Base-by-base conservation (phyloP, 2,888 invertebrate species). In the Perizoma affinitatum region DNA sequence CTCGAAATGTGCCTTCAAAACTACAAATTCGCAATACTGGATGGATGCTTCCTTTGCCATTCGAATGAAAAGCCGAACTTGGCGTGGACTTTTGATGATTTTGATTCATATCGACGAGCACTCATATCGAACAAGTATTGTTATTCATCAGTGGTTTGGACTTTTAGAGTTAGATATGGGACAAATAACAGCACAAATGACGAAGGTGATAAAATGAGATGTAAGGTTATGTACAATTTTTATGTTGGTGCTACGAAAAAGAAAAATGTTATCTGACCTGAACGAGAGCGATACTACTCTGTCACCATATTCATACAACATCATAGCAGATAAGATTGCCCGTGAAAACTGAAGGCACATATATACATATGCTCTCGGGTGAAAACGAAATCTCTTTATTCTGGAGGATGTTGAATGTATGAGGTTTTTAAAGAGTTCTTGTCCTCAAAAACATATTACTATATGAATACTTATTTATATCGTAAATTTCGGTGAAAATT, bases 1-100 rank as follows among this genome's bases (percentile, higher is more conserved):
- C 86, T 94, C 71, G 95, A 95, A 82, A 94, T 95, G 93, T 95
- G 95, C 84, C 90, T 95, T 71, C 84, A 93, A 75, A 92, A 93
- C 65, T 95, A 95, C 80, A 90, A 92, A 61, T 88, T 95, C 70
- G 90, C 94, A 48, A 92, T 95, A 48, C 80, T 95, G 61, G 95
- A 95, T 71, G 94, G 94, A 2, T 62, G 64, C 1, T 75, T 70
- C 41, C 63, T 75, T 0, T 69, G 71, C 48, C 66, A 66, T 58
- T 41, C 57, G 9, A 5, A 35, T 8, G 50, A 38, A 6, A 46
- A 33, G 9, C 57, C 57, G 0, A 8, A 54, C 35, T n/a, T 58
- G 34, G 42, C n/a, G 4, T 62, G 57, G 57, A 58, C 54, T 3
- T 50, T 36, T 22, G 53, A 62, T 33, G 57, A 58, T 35, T 50